Base-by-base conservation (phyloP, 2,113 vertebrate genomes). In the Petroica traversi region DNA sequence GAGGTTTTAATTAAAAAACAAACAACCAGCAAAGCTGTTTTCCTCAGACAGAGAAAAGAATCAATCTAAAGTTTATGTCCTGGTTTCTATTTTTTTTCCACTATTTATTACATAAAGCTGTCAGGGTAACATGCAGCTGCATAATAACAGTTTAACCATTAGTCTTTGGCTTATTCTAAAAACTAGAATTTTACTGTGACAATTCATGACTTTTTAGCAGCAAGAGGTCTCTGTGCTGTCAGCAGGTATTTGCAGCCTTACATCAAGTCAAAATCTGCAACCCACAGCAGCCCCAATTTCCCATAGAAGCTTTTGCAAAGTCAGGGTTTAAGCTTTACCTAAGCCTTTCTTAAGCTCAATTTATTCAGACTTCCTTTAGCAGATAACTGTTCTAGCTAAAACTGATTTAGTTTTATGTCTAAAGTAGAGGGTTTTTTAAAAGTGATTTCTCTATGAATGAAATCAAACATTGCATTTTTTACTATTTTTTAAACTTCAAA, bases 1-100 rank as follows among this genome's bases (percentile, higher is more conserved):
- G 64, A 51, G 59, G 9, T 93, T 94, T 95, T 92, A 93, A 92
- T 93, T 83, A 85, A 95, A 88, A 92, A 62, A 29, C 62, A 91
- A 93, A 17, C 38, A 91, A 77, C 19, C 54, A 81, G 55, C 51
- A 91, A 89, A 84, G 76, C 46, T 78, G 33, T 54, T 88, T 88
- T 85, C 49, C 51, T 85, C 73, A 61, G 54, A 11, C 52, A 49
- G 59, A 80, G 67, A 36, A 77, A 94, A 93, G 87, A 96, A 87
- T 93, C 81, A 67, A 91, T 84, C 59, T 38, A n/a, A 81, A 74
- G 46, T 78, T 91, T 87, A 95, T 68, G 61, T 58, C 55, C 29
- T 20, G 2, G 0, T 46, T 82, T 89, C 49, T 82, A 2, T 29
- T 64, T 92, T 92, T 81, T 79, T 49, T n/a, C n/a, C 19, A 36